Conservation (phyloP, 2,888 invertebrate species). For the Fissipunctia ypsillon region DNA sequence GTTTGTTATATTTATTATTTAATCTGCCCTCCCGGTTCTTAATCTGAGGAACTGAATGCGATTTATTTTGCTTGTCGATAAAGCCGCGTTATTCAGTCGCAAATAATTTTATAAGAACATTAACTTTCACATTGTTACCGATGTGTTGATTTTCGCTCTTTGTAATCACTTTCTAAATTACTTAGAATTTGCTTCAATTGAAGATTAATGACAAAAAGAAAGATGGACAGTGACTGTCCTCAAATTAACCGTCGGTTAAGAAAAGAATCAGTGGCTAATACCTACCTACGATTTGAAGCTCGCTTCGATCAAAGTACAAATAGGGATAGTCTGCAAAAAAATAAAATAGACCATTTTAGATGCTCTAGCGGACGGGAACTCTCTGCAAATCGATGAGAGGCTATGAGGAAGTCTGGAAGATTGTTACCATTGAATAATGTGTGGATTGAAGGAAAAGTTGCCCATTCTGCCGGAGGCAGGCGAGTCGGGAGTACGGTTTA, state of each 20-base stretch:
- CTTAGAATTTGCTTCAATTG: conserved; percentile 17
- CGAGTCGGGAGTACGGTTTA: conserved; percentile 3
- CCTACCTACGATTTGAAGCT: neutral
- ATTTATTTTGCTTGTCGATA: conserved; percentile 25
- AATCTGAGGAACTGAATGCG: conserved; percentile 31
- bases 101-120: conserved; percentile 7
- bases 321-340: conserved; percentile 1
- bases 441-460: conserved; percentile 49
- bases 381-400: conserved; percentile 14
- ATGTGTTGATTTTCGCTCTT: conserved; percentile 7
- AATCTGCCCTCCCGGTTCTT: conserved; percentile 33
- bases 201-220: neutral
- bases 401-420: conserved; percentile 43
- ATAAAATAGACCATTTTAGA: conserved; percentile 27
- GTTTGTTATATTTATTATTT: conserved; percentile 57
- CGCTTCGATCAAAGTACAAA: neutral
- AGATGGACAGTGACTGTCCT: neutral
- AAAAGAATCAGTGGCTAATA: neutral
- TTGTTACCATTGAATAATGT: conserved; percentile 53
- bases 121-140: conserved; percentile 6
- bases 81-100: neutral
- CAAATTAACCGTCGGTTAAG: neutral
- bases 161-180: conserved; percentile 29
- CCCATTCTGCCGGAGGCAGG: conserved; percentile 28
- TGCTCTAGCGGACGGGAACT: neutral